phyloP scores from a whole-genome alignment of 2,113 vertebrate genomes.

The Atherinomorus stipes region DNA sequence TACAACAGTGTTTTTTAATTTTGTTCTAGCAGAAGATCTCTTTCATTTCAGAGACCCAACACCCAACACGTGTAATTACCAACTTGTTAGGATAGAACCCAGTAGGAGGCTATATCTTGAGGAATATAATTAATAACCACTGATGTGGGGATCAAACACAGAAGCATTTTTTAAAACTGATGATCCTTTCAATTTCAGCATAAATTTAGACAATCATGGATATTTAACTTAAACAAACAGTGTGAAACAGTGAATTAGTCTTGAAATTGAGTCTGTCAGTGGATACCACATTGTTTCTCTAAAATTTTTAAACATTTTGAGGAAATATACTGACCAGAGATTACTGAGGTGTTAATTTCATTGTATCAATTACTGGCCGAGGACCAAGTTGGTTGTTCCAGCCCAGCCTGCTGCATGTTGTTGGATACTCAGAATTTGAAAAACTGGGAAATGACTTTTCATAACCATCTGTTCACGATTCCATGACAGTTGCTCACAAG shows the following conservation, averaged over 20 bases:
- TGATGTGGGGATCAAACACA: constrained; percentile 18
- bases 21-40: neutral
- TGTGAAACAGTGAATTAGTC: neutral
- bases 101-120: constrained; percentile 11
- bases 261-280: neutral
- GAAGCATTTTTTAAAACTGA: constrained; percentile 5
- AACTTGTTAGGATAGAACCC: constrained; percentile 23
- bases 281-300: no score
- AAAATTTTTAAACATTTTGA: no score
- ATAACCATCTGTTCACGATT: no score
- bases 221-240: neutral
- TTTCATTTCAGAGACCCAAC: constrained; percentile 31
- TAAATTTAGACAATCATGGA: neutral
- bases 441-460: no score
- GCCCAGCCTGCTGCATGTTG: no score
- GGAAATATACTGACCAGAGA: no score
- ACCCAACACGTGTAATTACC: constrained; percentile 32
- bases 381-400: no score
- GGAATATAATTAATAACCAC: constrained; percentile 17
- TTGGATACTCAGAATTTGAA: no score
- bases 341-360: no score
- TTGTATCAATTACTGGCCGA: no score
- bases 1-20: no score
- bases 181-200: constrained; percentile 9
- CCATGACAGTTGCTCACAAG: no score